These are phyloP conservation scores for Sialis fuliginosa DNA, from an alignment of 2,888 invertebrate species.

Conservation along the genomic window DNA sequence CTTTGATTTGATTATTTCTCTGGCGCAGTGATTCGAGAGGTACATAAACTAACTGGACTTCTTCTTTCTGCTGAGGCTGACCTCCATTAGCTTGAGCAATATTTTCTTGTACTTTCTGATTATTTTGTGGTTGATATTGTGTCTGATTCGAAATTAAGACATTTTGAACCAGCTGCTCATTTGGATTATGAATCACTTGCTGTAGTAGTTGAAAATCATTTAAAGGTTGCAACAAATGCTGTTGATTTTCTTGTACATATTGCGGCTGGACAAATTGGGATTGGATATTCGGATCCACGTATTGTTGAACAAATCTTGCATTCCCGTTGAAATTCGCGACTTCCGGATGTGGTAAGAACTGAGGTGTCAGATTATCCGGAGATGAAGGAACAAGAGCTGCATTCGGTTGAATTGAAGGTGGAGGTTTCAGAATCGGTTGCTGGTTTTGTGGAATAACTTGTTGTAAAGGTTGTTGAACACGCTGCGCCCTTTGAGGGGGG, in stretches of 20 bases:
- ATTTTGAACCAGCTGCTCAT: conserved; percentile 1
- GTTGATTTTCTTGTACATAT: conserved; percentile 10
- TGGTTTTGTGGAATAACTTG: conserved; percentile 8
- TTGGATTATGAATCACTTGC: conserved; percentile 3
- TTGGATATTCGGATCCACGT: conserved; percentile 14
- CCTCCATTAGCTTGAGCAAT: neutral
- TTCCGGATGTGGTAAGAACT: conserved; percentile 16
- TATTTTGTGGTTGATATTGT: conserved; percentile 6
- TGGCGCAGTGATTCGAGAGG: conserved; percentile 51
- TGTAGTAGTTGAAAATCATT: conserved; percentile 6
- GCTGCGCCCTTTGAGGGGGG: conserved; percentile 8
- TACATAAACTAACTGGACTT: conserved; percentile 65
- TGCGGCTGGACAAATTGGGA: conserved; percentile 6
- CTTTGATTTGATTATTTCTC: conserved; percentile 7
- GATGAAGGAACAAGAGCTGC: conserved; percentile 13
- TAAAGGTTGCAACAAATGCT: conserved; percentile 4
- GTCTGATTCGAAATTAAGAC: conserved; percentile 9
- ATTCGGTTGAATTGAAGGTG: conserved; percentile 15
- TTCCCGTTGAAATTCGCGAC: conserved; percentile 17
- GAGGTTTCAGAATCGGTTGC: conserved; percentile 7
- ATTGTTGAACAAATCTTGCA: conserved; percentile 12
- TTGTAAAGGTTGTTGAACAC: conserved; percentile 12
- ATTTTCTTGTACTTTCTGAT: neutral
- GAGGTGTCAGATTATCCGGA: conserved; percentile 19
- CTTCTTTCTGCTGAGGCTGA: conserved; percentile 24